A percentile compares a stretch with the other conserved stretches of the same genome.
phyloP scores from a whole-genome alignment of 2,888 invertebrate genomes.

The Chromoteleia sp. region DNA sequence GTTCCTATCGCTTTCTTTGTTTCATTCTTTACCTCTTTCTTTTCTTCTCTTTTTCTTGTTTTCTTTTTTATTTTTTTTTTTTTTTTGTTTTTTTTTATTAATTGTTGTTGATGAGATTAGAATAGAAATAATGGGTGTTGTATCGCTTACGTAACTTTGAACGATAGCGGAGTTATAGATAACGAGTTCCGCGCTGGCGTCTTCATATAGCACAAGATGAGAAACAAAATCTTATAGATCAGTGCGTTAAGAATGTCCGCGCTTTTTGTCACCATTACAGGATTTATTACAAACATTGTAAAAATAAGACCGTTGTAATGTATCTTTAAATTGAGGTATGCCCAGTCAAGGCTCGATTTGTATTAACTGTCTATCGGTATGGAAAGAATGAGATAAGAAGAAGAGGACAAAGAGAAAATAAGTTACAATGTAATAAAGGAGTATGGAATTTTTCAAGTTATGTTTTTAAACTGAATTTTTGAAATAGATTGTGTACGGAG shows the following conservation, averaged over 20 bases:
- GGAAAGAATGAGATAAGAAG: conserved; percentile 73
- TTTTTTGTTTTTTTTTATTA: conserved; percentile 16
- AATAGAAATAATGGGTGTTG: conserved; percentile 35
- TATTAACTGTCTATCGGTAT: conserved; percentile 81
- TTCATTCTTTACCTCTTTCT: background rate
- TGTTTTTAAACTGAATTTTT: conserved; percentile 84
- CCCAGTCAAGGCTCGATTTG: conserved; percentile 80
- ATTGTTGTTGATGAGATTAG: conserved; percentile 40
- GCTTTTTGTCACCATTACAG: conserved; percentile 82
- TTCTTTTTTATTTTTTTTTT: conserved; percentile 4
- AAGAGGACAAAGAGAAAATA: conserved; percentile 79
- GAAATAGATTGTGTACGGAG: conserved; percentile 84
- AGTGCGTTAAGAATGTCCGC: conserved; percentile 80
- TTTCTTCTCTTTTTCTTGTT: background rate
- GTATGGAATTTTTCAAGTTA: conserved; percentile 83
- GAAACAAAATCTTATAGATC: conserved; percentile 21
- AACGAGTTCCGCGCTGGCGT: conserved; percentile 34
- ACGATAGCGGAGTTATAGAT: conserved; percentile 29
- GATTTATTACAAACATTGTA: conserved; percentile 83
- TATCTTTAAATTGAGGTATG: conserved; percentile 81
- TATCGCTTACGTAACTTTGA: conserved; percentile 13
- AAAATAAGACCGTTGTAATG: conserved; percentile 83
- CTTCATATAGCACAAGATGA: conserved; percentile 24
- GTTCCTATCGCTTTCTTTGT: conserved; percentile 9
- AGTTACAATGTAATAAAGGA: conserved; percentile 82